phyloP scores from a whole-genome alignment of 1,140 invertebrate species.

The Harpegnathos saltator region DNA sequence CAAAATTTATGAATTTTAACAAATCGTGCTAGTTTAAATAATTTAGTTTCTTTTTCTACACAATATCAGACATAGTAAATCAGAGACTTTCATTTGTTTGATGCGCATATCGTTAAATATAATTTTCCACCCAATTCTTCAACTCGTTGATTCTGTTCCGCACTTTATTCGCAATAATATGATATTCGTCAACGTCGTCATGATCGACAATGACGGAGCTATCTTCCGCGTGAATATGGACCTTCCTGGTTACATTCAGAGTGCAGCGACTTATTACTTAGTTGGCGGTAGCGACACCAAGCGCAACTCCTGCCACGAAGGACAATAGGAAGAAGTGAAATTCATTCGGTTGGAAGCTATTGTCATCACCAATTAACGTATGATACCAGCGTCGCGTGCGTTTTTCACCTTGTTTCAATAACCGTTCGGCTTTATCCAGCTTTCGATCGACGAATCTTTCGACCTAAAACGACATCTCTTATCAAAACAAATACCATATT shows the following conservation, averaged over 20 bases:
- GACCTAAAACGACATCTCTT: constrained; percentile 86
- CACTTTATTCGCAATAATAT: constrained; percentile 69
- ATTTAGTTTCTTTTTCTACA: constrained; percentile 15
- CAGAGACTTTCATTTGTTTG: constrained; percentile 40
- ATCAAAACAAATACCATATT: constrained; percentile 32
- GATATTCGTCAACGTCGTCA: constrained; percentile 56
- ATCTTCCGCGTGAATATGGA: constrained; percentile 18
- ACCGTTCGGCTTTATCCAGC: constrained; percentile 91
- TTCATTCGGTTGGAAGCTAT: constrained; percentile 89
- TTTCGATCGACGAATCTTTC: constrained; percentile 92
- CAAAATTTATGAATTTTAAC: not conserved
- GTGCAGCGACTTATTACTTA: constrained; percentile 81
- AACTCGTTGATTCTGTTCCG: constrained; percentile 72
- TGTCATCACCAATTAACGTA: constrained; percentile 88
- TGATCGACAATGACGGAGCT: not conserved
- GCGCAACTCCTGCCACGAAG: constrained; percentile 90
- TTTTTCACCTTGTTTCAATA: constrained; percentile 89
- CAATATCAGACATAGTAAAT: not conserved
- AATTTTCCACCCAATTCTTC: constrained; percentile 71
- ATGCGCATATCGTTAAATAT: constrained; percentile 49
- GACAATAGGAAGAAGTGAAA: constrained; percentile 91
- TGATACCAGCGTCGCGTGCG: constrained; percentile 91
- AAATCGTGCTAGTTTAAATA: not conserved
- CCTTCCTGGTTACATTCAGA: constrained; percentile 75
- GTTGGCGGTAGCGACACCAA: constrained; percentile 87